phyloP scores from a whole-genome alignment of 2,113 vertebrate genomes.

The Mohoua ochrocephala region DNA sequence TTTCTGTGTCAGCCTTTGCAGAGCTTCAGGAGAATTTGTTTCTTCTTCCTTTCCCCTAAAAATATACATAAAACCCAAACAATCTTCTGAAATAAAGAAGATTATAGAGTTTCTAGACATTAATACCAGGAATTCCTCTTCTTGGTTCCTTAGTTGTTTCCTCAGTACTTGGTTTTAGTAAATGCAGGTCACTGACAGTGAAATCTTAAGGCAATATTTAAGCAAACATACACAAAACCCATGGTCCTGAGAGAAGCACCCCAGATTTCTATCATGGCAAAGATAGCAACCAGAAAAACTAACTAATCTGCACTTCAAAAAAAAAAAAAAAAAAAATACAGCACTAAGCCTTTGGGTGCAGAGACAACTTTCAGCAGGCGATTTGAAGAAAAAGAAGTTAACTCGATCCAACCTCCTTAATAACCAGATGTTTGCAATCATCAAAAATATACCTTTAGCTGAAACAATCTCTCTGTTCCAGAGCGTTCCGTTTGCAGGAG shows the following conservation, averaged over 20 bases:
- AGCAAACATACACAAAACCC: background rate
- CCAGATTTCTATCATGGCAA: background rate
- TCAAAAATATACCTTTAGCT: slow-evolving; percentile 65
- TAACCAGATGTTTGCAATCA: slow-evolving; percentile 75
- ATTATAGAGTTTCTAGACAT: background rate
- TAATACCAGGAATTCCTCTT: background rate
- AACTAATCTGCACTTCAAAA: background rate
- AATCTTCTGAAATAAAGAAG: background rate
- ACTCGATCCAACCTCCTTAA: slow-evolving; percentile 77
- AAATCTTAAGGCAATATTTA: background rate
- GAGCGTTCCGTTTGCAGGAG: slow-evolving; percentile 65
- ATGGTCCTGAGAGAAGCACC: background rate
- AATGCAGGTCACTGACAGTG: background rate
- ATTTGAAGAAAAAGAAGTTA: background rate
- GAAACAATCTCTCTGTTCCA: slow-evolving; percentile 61
- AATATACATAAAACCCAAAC: background rate
- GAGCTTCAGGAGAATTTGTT: background rate
- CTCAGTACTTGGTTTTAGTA: background rate
- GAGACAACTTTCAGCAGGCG: background rate
- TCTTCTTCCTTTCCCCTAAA: background rate
- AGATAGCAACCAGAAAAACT: background rate
- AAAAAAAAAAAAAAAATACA: background rate
- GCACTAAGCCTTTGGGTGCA: background rate
- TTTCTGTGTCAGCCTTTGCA: background rate
- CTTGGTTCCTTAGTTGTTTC: background rate